phyloP scores from a whole-genome alignment of 2,888 invertebrate genomes.

The Charanyca ferruginea region DNA sequence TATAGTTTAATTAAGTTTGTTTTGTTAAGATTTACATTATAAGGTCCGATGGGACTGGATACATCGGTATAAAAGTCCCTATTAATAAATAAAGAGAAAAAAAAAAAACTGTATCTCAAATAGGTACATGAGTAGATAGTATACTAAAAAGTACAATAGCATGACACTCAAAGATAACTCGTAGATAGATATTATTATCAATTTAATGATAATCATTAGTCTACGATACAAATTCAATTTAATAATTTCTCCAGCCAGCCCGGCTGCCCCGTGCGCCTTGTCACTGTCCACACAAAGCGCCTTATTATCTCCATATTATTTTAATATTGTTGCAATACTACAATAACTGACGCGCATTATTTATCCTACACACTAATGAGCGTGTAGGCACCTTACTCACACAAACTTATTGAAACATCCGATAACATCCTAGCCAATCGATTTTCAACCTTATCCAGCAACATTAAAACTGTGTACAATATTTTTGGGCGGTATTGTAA shows the following conservation, averaged over 20 bases:
- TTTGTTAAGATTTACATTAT: too few species aligned
- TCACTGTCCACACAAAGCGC: conserved; percentile 75
- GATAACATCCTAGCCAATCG: conserved; percentile 28
- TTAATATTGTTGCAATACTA: conserved; percentile 88
- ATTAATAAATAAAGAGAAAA: too few species aligned
- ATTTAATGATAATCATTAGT: conserved; percentile 24
- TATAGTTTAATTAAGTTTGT: too few species aligned
- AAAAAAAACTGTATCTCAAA: too few species aligned
- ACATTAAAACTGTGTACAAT: conserved; percentile 30
- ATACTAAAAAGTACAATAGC: too few species aligned
- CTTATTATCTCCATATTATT: conserved; percentile 88
- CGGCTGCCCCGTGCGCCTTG: conserved; percentile 48
- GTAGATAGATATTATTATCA: conserved; percentile 4
- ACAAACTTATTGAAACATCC: conserved; percentile 65
- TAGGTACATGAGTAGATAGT: too few species aligned
- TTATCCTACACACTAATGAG: conserved; percentile 88
- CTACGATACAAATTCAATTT: conserved; percentile 32
- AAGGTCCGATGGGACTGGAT: too few species aligned
- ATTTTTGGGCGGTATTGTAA: conserved; percentile 42
- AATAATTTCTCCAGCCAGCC: conserved; percentile 24
- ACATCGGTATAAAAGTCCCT: too few species aligned
- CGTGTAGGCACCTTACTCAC: conserved; percentile 84
- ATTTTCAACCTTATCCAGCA: conserved; percentile 66
- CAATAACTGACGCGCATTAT: conserved; percentile 81
- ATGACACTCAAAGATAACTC: neutral